These are phyloP conservation scores for Neogale vison DNA, from an alignment of 2,113 vertebrate species.

Conservation along the genomic window DNA sequence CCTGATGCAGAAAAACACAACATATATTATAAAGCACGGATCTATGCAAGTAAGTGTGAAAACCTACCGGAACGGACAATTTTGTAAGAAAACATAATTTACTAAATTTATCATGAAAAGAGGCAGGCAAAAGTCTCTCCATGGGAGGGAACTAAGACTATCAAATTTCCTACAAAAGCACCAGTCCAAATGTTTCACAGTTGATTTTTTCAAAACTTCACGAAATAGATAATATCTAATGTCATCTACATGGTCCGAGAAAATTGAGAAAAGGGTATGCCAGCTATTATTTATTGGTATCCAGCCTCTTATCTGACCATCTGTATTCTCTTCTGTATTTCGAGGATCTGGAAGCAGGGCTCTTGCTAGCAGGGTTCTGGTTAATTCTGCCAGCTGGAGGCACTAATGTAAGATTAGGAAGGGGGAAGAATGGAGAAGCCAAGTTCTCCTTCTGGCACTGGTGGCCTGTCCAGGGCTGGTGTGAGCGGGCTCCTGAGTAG, in stretches of 20 bases:
- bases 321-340: not conserved
- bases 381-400: not conserved
- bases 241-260: not conserved
- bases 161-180: not conserved
- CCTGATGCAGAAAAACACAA: not conserved
- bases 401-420: not conserved
- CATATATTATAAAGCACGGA: slow-evolving; percentile 7
- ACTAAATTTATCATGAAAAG: not conserved
- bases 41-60: not conserved
- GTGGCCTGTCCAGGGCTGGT: not conserved
- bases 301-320: not conserved
- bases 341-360: not conserved
- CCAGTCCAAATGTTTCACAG: slow-evolving; percentile 9
- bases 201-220: not conserved
- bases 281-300: not conserved
- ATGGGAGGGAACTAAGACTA: not conserved
- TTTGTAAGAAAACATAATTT: slow-evolving; percentile 38
- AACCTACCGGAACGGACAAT: not conserved
- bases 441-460: not conserved
- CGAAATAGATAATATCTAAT: not conserved
- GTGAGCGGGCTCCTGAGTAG: not conserved
- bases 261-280: not conserved
- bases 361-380: not conserved
- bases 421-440: not conserved
- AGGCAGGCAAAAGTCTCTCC: not conserved